Evolutionary conservation across 23 tunicate species (phyloP), one percentile per base, ranked within the genome.

Genomic region (Styela plicata): DNA sequence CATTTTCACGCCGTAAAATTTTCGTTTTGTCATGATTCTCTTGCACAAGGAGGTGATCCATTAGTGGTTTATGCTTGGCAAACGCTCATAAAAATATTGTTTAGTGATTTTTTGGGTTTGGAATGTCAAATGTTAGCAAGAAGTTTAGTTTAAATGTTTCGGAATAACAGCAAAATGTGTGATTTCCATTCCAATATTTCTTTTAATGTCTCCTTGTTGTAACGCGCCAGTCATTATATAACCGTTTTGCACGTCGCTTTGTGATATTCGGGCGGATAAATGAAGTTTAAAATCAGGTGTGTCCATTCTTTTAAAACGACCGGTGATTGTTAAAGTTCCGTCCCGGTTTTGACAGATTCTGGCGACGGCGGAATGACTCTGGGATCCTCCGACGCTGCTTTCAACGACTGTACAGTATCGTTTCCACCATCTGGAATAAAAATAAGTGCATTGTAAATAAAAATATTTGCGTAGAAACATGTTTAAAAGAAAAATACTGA

Each of bases 91-190:
- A n/a, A n/a, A n/a, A n/a, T n/a, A n/a, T n/a, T n/a, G n/a, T n/a
- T n/a, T n/a, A n/a, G n/a, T n/a, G n/a, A n/a, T n/a, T n/a, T n/a
- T n/a, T n/a, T n/a, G n/a, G n/a, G n/a, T n/a, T n/a, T n/a, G n/a
- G n/a, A n/a, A n/a, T n/a, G n/a, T n/a, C n/a, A n/a, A n/a, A n/a
- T n/a, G n/a, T n/a, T 13, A 5, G 57, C 13, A 44, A 7, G 57
- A 5, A 44, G 13, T 44, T 44, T 13, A 44, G 13, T 44, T 13
- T 13, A 44, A 44, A 44, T 85, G 65, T 22, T 83, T 73, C 44
- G 92, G 86, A 25, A 88, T 69, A 24, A 83, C 92, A 32, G 92
- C 92, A 83, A 88, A 88, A 70, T 88, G 92, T 28, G 92, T 88
- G 68, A 88, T 88, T 52, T 82, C 86, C 83, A 88, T 66, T 44